Percentiles rank a stretch among this genome's conserved stretches.
Evolutionary conservation across 2,888 invertebrate species (phyloP).

Genomic region (Agriotes lineatus): DNA sequence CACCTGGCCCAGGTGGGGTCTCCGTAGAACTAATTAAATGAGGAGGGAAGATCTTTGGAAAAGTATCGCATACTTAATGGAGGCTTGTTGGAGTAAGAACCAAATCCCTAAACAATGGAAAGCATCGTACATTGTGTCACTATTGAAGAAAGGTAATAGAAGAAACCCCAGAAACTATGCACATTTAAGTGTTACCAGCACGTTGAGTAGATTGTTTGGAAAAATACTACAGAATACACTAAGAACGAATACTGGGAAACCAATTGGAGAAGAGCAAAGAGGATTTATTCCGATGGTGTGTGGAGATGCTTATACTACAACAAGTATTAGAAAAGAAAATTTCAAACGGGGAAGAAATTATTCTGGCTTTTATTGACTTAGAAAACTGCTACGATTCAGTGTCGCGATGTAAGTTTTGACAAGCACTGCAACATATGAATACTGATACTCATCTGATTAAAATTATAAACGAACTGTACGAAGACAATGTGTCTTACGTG

Average conservation of each 20-base stretch:
- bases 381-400: background rate
- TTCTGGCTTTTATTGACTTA: background rate
- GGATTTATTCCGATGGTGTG: background rate
- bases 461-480: background rate
- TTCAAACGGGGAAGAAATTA: background rate
- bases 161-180: background rate
- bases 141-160: constrained; percentile 8
- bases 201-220: background rate
- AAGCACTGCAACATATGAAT: background rate
- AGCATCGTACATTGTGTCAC: background rate
- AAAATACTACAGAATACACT: background rate
- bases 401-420: background rate
- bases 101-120: background rate
- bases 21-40: no score
- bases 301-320: constrained; percentile 2
- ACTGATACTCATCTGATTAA: background rate
- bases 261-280: background rate
- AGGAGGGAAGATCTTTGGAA: no score
- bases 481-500: background rate
- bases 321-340: background rate
- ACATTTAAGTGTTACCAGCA: background rate
- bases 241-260: no score
- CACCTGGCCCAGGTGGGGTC: no score
- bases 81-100: background rate
- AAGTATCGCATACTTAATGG: background rate